These are phyloP conservation scores for Eonycteris spelaea DNA, from an alignment of 2,113 vertebrate species.

Conservation along the genomic window DNA sequence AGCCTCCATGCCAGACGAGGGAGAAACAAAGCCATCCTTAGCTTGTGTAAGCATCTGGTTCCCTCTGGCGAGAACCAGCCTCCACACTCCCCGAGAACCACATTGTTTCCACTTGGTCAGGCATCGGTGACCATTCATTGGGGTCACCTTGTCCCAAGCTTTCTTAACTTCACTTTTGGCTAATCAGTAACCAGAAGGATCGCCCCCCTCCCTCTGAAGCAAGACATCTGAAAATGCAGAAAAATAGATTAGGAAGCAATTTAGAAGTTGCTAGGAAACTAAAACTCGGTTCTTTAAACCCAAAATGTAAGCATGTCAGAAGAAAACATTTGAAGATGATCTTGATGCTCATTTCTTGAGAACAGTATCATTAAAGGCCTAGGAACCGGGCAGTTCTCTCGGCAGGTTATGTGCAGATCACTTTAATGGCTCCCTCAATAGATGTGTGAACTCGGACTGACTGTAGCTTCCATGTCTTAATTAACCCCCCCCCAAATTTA, in stretches of 20 bases:
- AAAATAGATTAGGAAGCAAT: not conserved
- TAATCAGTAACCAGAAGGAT: not conserved
- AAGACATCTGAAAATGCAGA: not conserved
- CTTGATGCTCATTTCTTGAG: constrained; percentile 14
- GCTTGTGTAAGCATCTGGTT: not conserved
- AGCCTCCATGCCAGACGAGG: not conserved
- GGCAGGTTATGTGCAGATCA: not conserved
- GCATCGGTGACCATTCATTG: not conserved
- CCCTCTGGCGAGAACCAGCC: not conserved
- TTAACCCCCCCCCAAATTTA: not conserved
- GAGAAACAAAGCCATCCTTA: not conserved
- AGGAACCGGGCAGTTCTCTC: not conserved
- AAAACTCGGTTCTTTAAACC: constrained; percentile 7
- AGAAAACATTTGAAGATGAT: not conserved
- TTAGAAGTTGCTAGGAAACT: not conserved
- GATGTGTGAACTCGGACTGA: not conserved
- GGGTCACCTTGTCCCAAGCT: not conserved
- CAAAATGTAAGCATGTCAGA: not conserved
- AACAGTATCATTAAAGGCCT: not conserved
- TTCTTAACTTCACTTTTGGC: not conserved
- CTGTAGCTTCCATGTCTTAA: not conserved
- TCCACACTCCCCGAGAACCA: not conserved
- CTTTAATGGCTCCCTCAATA: not conserved
- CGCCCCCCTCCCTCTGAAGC: not conserved
- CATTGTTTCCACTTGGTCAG: not conserved